Percentiles rank a stretch among this genome's conserved stretches.
Conservation (phyloP, 2,797 vertebrate species). For the Chelmon rostratus region DNA sequence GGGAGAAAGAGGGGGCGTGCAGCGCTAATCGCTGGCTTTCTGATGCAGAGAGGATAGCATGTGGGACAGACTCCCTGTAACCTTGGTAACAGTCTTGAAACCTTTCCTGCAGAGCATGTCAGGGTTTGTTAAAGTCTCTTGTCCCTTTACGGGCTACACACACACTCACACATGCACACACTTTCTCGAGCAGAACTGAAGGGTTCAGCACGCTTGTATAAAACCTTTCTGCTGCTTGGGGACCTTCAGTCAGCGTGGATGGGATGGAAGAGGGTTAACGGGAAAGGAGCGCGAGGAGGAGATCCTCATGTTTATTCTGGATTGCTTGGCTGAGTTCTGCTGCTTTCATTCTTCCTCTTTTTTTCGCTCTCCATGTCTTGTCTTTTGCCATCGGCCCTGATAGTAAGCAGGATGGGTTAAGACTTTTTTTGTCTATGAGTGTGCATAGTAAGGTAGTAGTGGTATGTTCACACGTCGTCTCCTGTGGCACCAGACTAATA, state of each 20-base stretch:
- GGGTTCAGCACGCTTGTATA: constrained; percentile 77
- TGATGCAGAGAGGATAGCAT: constrained; percentile 85
- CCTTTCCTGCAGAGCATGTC: constrained; percentile 84
- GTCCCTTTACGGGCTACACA: constrained; percentile 76
- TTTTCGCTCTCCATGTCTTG: neutral
- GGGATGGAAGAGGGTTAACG: constrained; percentile 63
- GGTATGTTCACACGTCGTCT: constrained; percentile 62
- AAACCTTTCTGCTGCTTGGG: constrained; percentile 74
- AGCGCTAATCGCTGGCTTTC: constrained; percentile 85
- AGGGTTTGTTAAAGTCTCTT: constrained; percentile 84
- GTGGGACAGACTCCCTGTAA: constrained; percentile 87
- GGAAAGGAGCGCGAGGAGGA: constrained; percentile 44
- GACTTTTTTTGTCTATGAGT: constrained; percentile 14
- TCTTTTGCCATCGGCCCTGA: constrained; percentile 43
- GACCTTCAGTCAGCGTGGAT: constrained; percentile 70
- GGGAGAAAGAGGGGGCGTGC: constrained; percentile 68
- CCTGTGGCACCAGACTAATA: constrained; percentile 61
- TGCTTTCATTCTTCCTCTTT: neutral
- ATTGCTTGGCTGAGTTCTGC: constrained; percentile 54
- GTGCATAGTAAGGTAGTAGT: constrained; percentile 31
- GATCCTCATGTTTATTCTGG: constrained; percentile 82
- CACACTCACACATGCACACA: constrained; percentile 41
- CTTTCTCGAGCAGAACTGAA: constrained; percentile 70
- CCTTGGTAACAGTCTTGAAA: constrained; percentile 88
- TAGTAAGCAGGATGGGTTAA: constrained; percentile 38